Base-by-base conservation (phyloP, 2,113 vertebrate species). In the Dolichallabes microphthalmus region DNA sequence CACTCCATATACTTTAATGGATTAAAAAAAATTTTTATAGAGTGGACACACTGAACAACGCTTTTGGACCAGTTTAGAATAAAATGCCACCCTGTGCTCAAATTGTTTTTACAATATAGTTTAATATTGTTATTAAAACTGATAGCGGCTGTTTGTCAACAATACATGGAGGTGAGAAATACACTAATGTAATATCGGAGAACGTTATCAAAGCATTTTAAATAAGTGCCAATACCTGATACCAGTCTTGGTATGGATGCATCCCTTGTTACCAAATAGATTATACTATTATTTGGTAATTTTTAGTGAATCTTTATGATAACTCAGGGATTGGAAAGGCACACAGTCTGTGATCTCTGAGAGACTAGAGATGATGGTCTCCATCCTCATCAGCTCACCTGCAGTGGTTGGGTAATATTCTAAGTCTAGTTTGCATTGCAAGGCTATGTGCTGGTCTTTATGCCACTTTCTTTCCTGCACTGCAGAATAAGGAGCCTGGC, bases 261-360 rank as follows among this genome's bases (percentile, higher is more conserved):
- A 50, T 74, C 39, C 45, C 71, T 74, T 25, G 12, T 53, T 77
- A 77, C 52, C n/a, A n/a, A 30, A n/a, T 17, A 66, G n/a, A 66
- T 15, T 69, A 45, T 3, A 20, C 82, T 77, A 45, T 45, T 45
- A 45, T 45, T 45, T 45, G 45, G 45, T 45, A 45, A 8, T 45
- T 7, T 45, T 45, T 89, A 87, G 84, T 86, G 73, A 85, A 91
- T 91, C 87, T 90, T 91, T 91, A 83, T 83, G 74, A 86, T 86
- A 88, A 77, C 82, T 76, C 87, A n/a, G 60, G 85, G 87, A 83
- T 89, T 58, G 77, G 57, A 85, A 82, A 85, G 71, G 87, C 84
- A 88, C 27, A 88, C 87, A 88, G 86, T 71, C 81, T 83, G 87
- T 82, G 85, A 87, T 88, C 66, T 85, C 87, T 71, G 80, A 89